phyloP scores from a whole-genome alignment of 2,888 invertebrate species.

The Idaea aversata region DNA sequence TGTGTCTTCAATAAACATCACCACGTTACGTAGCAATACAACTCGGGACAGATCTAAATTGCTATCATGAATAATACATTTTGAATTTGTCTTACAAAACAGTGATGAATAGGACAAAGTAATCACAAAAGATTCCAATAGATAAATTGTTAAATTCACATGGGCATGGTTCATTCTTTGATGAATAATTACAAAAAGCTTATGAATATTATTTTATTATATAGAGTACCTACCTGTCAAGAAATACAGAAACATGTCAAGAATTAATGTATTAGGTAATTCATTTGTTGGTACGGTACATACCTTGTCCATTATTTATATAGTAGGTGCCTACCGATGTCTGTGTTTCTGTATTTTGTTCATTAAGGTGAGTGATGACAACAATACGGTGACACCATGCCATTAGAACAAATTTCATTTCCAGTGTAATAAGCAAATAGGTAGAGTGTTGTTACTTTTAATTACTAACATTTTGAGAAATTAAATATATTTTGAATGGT shows the following conservation, averaged over 20 bases:
- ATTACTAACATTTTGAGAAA: slow-evolving; percentile 39
- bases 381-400: neutral
- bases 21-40: slow-evolving; percentile 67
- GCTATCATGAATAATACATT: neutral
- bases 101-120: neutral
- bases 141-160: neutral
- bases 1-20: slow-evolving; percentile 77
- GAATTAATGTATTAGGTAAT: neutral
- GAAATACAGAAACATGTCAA: neutral
- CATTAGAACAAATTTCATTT: neutral
- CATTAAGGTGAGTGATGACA: slow-evolving; percentile 22
- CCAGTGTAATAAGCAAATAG: neutral
- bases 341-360: slow-evolving; percentile 12
- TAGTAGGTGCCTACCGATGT: neutral
- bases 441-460: slow-evolving; percentile 8
- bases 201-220: neutral
- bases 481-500: slow-evolving; percentile 31
- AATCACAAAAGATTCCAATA: neutral
- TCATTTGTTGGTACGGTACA: neutral
- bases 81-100: slow-evolving; percentile 5
- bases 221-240: neutral
- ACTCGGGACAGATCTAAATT: neutral
- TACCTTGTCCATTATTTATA: neutral
- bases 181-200: neutral
- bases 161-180: neutral